phyloP scores from a whole-genome alignment of 2,113 vertebrate genomes.

The Rana temporaria region DNA sequence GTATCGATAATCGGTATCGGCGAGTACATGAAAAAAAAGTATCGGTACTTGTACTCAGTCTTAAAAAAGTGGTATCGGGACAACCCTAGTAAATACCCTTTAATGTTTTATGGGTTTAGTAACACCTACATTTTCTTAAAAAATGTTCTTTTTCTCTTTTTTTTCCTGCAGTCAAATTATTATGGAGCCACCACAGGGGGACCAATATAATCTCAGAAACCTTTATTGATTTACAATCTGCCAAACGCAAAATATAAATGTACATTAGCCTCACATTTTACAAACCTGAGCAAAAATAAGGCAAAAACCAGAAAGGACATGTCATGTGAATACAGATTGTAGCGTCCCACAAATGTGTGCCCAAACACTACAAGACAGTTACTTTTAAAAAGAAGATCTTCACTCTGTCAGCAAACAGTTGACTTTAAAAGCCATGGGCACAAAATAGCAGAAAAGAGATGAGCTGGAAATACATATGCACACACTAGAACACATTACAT shows the following conservation, averaged over 20 bases:
- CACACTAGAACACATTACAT: slow-evolving; percentile 14
- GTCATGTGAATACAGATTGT: not conserved
- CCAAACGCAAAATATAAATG: slow-evolving; percentile 7
- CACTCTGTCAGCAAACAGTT: not conserved
- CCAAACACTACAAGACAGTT: not conserved
- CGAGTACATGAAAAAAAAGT: too few relatives aligned
- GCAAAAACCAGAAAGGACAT: not conserved
- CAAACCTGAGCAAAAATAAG: slow-evolving; percentile 49
- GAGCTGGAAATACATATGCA: not conserved
- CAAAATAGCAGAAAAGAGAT: not conserved
- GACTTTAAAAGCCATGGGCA: not conserved
- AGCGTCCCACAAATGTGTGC: not conserved
- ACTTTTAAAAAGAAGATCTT: not conserved
- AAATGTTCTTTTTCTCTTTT: too few relatives aligned
- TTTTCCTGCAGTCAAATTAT: not conserved
- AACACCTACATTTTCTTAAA: too few relatives aligned
- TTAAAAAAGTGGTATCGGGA: too few relatives aligned
- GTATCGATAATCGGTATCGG: too few relatives aligned
- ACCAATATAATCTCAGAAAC: not conserved
- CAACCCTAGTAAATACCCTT: too few relatives aligned
- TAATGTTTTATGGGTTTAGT: too few relatives aligned
- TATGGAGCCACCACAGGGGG: not conserved
- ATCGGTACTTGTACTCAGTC: too few relatives aligned
- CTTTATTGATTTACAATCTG: slow-evolving; percentile 35
- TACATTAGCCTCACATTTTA: slow-evolving; percentile 29